Evolutionary conservation across 2,797 vertebrate genomes (phyloP).

Genomic region (Crypturellus tataupa): DNA sequence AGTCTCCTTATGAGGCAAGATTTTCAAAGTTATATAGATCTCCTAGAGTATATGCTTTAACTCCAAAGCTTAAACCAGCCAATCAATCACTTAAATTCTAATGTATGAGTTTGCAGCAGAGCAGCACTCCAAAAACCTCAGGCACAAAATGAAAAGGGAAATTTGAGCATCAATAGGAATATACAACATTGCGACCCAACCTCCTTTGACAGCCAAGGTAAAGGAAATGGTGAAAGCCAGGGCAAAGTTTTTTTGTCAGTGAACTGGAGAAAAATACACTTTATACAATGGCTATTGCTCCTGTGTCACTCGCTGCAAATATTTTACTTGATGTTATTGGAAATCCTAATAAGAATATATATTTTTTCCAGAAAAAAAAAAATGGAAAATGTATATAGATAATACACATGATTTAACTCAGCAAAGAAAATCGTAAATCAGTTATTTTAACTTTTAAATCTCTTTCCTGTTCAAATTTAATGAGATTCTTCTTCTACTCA

Average conservation of each 20-base stretch:
- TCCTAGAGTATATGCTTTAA: background rate
- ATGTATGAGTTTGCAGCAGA: background rate
- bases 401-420: background rate
- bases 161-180: background rate
- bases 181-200: background rate
- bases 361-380: background rate
- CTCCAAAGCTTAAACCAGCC: background rate
- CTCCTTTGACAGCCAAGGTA: background rate
- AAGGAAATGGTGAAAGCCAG: background rate
- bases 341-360: background rate
- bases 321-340: background rate
- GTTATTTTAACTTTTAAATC: background rate
- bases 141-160: background rate
- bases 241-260: background rate
- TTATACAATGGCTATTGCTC: background rate
- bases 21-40: background rate
- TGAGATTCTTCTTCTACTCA: background rate
- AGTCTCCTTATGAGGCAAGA: background rate
- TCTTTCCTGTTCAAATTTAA: background rate
- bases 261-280: background rate
- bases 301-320: background rate
- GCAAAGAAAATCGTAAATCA: background rate
- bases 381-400: background rate
- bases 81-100: background rate
- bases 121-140: background rate